Conservation (phyloP, 53 echinoderm and acorn worm species). For the Paracentrotus lividus region DNA sequence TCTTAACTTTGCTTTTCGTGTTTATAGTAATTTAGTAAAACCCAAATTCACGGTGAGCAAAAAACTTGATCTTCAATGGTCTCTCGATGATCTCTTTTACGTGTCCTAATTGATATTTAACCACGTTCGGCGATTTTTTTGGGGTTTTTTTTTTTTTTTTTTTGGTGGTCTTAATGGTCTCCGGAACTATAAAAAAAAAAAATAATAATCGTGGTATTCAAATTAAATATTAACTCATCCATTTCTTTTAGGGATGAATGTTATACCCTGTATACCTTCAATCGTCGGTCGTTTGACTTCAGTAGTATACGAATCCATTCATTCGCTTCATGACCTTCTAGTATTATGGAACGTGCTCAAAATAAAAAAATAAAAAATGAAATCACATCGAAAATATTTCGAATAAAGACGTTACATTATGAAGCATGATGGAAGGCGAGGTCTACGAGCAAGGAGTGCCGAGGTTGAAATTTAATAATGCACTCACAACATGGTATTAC, state of each 20-base stretch:
- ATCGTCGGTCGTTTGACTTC: neutral
- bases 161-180: no score
- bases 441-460: neutral
- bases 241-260: neutral
- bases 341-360: constrained; percentile 11
- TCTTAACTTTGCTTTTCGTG: no score
- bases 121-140: no score
- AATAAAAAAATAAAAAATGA: neutral
- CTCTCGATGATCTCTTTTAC: no score
- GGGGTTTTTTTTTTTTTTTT: no score
- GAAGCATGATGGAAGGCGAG: neutral
- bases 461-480: constrained; percentile 33
- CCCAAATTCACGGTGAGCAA: no score
- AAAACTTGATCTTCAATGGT: no score
- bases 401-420: neutral
- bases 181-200: no score
- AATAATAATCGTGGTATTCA: no score
- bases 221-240: no score
- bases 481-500: constrained; percentile 18
- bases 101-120: no score
- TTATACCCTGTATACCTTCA: neutral
- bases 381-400: constrained; percentile 11
- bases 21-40: no score
- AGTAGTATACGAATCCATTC: neutral
- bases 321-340: neutral